These are phyloP conservation scores for Tympanoctomys barrerae DNA, from an alignment of 2,797 vertebrate species.

Conservation along the genomic window DNA sequence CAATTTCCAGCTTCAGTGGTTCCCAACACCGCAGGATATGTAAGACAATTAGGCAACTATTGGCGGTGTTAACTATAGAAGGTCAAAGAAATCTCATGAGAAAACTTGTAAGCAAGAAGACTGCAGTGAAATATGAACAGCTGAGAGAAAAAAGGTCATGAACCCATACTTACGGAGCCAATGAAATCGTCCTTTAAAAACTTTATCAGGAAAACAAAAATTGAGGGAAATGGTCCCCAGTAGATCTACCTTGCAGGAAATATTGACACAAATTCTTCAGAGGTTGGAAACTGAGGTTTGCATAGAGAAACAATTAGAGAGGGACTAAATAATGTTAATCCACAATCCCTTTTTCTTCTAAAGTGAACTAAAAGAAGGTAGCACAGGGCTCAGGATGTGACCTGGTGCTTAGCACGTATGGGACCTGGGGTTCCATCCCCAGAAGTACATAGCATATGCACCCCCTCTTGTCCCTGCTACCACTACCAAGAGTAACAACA, in stretches of 20 bases:
- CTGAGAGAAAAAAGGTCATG: too few relatives aligned
- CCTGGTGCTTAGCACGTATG: not conserved
- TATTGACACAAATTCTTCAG: too few relatives aligned
- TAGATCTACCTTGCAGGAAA: too few relatives aligned
- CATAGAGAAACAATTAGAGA: not conserved
- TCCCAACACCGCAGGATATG: not conserved
- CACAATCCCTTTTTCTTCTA: conserved; percentile 6
- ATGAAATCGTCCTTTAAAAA: too few relatives aligned
- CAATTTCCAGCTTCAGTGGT: too few relatives aligned
- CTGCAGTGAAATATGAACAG: too few relatives aligned
- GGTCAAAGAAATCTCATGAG: not conserved
- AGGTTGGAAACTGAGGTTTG: not conserved
- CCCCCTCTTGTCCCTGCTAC: too few relatives aligned
- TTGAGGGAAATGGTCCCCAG: too few relatives aligned
- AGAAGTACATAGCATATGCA: not conserved
- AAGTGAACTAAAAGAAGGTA: not conserved
- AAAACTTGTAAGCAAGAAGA: not conserved
- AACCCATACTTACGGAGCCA: too few relatives aligned
- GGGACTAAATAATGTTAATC: not conserved
- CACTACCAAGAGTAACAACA: not conserved
- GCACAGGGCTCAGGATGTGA: not conserved
- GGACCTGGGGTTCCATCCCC: not conserved
- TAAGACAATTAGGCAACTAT: not conserved
- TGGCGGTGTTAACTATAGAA: not conserved
- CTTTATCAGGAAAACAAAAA: too few relatives aligned